Percentiles rank a stretch among this genome's conserved stretches.
Conservation (phyloP, 2,113 vertebrate species). For the Mus spicilegus region DNA sequence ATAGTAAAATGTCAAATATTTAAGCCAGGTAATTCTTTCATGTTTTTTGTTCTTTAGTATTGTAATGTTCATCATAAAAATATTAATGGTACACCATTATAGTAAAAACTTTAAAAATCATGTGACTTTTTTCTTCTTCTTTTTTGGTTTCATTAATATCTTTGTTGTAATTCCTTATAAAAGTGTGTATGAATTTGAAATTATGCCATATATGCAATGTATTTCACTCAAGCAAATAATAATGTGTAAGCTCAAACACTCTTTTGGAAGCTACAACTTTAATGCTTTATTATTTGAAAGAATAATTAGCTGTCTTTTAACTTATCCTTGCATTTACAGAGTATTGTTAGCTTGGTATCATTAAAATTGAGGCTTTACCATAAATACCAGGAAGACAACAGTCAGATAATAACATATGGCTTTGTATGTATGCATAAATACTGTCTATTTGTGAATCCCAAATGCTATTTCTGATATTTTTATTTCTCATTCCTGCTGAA, state of each 20-base stretch:
- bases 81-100: neutral
- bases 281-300: constrained; percentile 25
- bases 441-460: constrained; percentile 1
- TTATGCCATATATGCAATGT: neutral
- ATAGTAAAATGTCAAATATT: constrained; percentile 1
- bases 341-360: neutral
- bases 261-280: constrained; percentile 37
- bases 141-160: constrained; percentile 44
- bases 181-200: neutral
- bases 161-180: neutral
- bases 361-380: neutral
- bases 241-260: neutral
- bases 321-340: neutral
- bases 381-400: constrained; percentile 13
- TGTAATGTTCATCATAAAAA: neutral
- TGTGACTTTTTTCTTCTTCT: neutral
- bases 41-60: neutral
- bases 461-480: neutral
- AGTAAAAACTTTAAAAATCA: neutral
- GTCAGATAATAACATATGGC: neutral
- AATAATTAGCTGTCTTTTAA: constrained; percentile 8
- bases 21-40: neutral
- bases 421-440: neutral
- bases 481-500: neutral
- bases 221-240: constrained; percentile 25